Percentiles rank a stretch among this genome's conserved stretches.
Conservation (phyloP, 2,797 vertebrate species). For the Phoeniculus purpureus region DNA sequence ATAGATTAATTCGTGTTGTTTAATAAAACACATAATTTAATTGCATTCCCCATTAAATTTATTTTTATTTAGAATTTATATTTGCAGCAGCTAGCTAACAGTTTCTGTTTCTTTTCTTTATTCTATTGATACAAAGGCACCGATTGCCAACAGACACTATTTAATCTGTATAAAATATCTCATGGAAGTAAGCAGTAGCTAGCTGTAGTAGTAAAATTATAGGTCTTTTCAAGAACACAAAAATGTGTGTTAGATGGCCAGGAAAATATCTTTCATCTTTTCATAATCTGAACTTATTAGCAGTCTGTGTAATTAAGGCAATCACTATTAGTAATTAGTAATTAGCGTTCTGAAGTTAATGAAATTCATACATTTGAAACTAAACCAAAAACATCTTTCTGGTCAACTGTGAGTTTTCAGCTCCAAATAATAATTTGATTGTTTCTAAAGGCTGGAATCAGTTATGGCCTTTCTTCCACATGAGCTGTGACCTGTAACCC, state of each 20-base stretch:
- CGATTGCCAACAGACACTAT: background rate
- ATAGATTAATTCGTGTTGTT: background rate
- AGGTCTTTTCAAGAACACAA: background rate
- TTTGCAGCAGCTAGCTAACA: background rate
- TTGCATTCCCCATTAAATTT: background rate
- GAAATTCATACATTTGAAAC: background rate
- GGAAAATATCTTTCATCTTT: background rate
- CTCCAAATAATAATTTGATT: background rate
- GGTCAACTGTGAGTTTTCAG: background rate
- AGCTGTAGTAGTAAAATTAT: background rate
- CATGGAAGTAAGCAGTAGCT: background rate
- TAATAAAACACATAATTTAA: constrained; percentile 17
- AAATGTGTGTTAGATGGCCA: background rate
- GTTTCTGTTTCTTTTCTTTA: background rate
- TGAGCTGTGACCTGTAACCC: background rate
- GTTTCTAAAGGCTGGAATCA: background rate
- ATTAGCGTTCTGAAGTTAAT: background rate
- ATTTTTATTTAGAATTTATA: constrained; percentile 14
- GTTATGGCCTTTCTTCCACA: background rate
- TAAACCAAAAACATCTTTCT: background rate
- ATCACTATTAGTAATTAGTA: background rate
- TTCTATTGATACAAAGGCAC: background rate
- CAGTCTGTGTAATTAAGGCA: background rate
- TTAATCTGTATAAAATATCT: background rate
- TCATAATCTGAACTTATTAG: background rate